These are phyloP conservation scores for Grapholita molesta DNA, from an alignment of 1,140 invertebrate species.

Conservation along the genomic window DNA sequence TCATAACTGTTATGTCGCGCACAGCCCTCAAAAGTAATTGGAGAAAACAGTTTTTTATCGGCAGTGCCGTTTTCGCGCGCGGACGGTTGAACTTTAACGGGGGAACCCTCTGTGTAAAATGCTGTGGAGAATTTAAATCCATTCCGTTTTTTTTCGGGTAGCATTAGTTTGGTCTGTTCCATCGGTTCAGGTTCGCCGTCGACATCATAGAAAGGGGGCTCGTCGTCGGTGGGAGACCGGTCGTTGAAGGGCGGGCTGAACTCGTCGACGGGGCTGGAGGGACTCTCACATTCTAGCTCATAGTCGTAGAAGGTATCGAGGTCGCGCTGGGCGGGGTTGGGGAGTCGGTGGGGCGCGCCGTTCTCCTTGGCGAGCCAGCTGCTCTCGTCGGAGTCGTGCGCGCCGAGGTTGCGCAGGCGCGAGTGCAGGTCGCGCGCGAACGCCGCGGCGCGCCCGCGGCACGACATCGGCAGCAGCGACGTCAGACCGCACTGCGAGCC, in stretches of 20 bases:
- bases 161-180: constrained; percentile 48
- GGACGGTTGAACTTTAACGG: constrained; percentile 65
- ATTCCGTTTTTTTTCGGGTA: constrained; percentile 59
- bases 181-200: constrained; percentile 54
- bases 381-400: constrained; percentile 67
- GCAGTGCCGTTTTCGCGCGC: constrained; percentile 68
- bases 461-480: constrained; percentile 82
- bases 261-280: constrained; percentile 83
- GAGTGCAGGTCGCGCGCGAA: constrained; percentile 87
- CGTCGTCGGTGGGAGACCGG: constrained; percentile 69
- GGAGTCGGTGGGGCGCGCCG: constrained; percentile 45
- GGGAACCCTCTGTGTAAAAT: constrained; percentile 62
- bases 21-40: constrained; percentile 77
- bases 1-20: constrained; percentile 64
- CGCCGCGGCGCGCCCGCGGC: constrained; percentile 86
- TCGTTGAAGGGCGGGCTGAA: constrained; percentile 72
- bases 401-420: constrained; percentile 83
- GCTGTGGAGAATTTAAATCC: constrained; percentile 65
- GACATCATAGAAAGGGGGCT: constrained; percentile 72
- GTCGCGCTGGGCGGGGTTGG: constrained; percentile 72
- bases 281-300: constrained; percentile 81
- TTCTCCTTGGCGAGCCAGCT: constrained; percentile 68
- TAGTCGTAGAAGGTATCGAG: constrained; percentile 78
- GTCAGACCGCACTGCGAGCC: constrained; percentile 73
- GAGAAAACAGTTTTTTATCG: constrained; percentile 68